Base-by-base conservation (phyloP, 2,113 vertebrate genomes). In the Ictalurus punctatus region DNA sequence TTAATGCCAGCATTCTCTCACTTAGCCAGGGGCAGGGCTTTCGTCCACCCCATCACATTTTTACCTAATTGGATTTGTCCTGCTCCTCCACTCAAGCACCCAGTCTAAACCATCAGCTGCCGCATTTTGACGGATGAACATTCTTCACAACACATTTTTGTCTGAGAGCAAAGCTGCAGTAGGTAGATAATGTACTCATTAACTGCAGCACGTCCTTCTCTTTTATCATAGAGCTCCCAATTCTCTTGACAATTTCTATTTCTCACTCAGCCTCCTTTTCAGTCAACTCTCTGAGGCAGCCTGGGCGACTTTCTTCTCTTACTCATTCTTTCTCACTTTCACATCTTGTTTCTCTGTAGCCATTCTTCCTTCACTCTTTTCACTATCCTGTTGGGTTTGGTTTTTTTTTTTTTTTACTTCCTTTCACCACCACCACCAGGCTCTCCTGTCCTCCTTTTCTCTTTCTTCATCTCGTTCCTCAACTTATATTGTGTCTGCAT, bases 241-340 rank as follows among this genome's bases (percentile, higher is more conserved):
- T 86, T 85, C 91, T 91, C 91, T 37, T 79, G 87, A 78, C 80
- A 23, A 84, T 90, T 83, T 92, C 91, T 92, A 90, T 89, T 88
- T 89, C 89, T 90, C 88, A 86, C 87, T 87, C 88, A 74, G 83
- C 90, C 89, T 88, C 89, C 59, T 89, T 88, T 89, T 89, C 83
- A 48, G 67, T 90, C 48, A 54, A 73, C 23, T 90, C 89, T 89
- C 89, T 54, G 82, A 76, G 59, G 86, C 59, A 58, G 86, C 21
- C 82, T 7, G 58, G 21, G 44, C 67, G 61, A 56, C 85, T 81
- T 88, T 69, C 82, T 76, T 89, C 65, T 78, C 86, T 83, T 54
- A 73, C 56, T 84, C 61, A 37, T n/a, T 82, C 54, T 87, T 76
- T 58, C 74, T 88, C 58, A 37, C 30, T 79, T 87, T 65, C 76